Base-by-base conservation (phyloP, 1,140 invertebrate species). In the Ladona fulva region DNA sequence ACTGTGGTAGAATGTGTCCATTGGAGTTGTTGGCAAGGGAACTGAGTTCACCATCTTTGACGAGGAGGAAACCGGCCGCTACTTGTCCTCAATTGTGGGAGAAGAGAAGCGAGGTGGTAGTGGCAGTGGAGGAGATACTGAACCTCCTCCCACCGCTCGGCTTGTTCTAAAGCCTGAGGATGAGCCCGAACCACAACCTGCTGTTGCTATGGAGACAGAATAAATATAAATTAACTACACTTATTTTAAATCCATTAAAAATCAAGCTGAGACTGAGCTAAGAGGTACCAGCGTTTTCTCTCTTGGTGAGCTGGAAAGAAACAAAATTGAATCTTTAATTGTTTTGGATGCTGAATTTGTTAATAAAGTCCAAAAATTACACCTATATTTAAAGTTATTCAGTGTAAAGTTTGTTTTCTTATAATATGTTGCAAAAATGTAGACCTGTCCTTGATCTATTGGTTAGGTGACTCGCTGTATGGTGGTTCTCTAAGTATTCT, bases 1-100 rank as follows among this genome's bases (percentile, higher is more conserved):
- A n/a, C n/a, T n/a, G n/a, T n/a, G n/a, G 5, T 84, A 95, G 92
- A 97, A 97, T 85, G 95, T 97, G 74, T 97, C 95, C 0, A 92
- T 98, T 82, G 94, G 93, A 0, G 89, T 97, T 80, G 95, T 97
- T 22, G 95, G 96, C 14, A 91, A 94, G 82, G 91, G 89, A 78
- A 91, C 89, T 25, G 86, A 90, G 0, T 95, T 99, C 80, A 91
- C 89, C 75, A 91, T 97, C 78, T 90, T 93, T 78, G 90, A 93
- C 80, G 95, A 98, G 84, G 88, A 93, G 0, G 89, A 90, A 78
- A 92, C 92, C 44, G 85, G 88, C 0, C 84, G 86, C 25, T 97
- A 91, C 83, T 84, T 95, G 59, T 84, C 88, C 0, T 86, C 91
- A 79, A 91, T 95, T 78, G 91, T 93, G 82, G 90, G 91, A 0